These are phyloP conservation scores for Dendropsophus ebraccatus DNA, from an alignment of 2,113 vertebrate genomes.

Conservation along the genomic window DNA sequence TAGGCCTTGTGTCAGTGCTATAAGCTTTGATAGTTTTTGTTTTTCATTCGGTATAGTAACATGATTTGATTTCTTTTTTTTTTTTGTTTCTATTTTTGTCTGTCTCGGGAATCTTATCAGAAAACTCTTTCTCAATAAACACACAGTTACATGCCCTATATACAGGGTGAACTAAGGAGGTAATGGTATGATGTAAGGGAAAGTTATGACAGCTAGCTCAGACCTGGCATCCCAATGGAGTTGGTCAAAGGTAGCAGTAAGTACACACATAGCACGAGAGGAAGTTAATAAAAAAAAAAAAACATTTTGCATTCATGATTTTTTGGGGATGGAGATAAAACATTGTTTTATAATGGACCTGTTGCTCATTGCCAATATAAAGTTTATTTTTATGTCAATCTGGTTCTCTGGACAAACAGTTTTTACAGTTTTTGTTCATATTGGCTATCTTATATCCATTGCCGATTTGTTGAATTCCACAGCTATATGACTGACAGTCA, in stretches of 20 bases:
- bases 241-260: background rate
- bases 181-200: background rate
- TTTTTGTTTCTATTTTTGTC: constrained; percentile 3
- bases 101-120: constrained; percentile 37
- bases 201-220: constrained; percentile 9
- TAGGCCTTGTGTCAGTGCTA: background rate
- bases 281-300: background rate
- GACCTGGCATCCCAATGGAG: background rate
- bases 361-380: no score
- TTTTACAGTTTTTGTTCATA: no score
- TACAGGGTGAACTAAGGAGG: constrained; percentile 2
- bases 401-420: no score
- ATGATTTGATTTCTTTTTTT: background rate
- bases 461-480: no score
- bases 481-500: no score
- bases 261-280: background rate
- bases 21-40: background rate
- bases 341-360: no score
- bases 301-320: background rate
- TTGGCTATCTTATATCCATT: no score
- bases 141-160: constrained; percentile 6
- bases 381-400: no score
- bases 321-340: no score
- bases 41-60: background rate
- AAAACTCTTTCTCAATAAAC: constrained; percentile 32